These are phyloP conservation scores for Creontiades dilutus DNA, from an alignment of 2,888 invertebrate genomes.

Conservation along the genomic window DNA sequence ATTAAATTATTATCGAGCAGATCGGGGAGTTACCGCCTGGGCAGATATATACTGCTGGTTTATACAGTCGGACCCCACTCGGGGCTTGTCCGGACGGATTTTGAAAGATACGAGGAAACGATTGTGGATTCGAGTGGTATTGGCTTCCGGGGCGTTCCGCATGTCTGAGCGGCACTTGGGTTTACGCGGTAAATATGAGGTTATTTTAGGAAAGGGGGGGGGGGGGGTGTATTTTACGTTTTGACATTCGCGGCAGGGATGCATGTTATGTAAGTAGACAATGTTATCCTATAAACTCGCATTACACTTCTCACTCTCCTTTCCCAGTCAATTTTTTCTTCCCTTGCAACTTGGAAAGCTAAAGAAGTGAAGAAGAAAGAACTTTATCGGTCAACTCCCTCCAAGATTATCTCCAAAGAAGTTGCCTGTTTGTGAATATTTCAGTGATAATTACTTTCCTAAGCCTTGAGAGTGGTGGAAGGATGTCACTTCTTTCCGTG, in stretches of 20 bases:
- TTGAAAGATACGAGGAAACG: background rate
- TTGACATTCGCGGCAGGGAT: background rate
- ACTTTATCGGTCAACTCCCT: too few relatives aligned
- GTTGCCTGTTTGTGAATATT: too few relatives aligned
- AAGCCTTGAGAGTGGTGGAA: too few relatives aligned
- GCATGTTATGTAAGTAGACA: background rate
- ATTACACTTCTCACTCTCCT: too few relatives aligned
- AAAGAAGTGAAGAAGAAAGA: too few relatives aligned
- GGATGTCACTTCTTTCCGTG: too few relatives aligned
- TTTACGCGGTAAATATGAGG: conserved; percentile 11
- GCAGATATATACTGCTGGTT: background rate
- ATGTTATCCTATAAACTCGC: too few relatives aligned
- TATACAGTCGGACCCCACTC: conserved; percentile 18
- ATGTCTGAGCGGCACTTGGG: background rate
- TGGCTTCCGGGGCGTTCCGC: conserved; percentile 13
- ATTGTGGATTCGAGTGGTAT: conserved; percentile 5
- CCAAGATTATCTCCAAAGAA: too few relatives aligned
- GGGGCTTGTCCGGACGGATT: background rate
- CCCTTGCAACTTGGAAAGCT: too few relatives aligned
- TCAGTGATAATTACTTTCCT: too few relatives aligned
- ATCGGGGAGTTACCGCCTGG: background rate
- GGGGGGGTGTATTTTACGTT: background rate
- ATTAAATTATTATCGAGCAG: background rate
- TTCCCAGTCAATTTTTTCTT: too few relatives aligned
- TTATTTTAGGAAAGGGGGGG: background rate